Evolutionary conservation across 2,888 invertebrate genomes (phyloP).

Genomic region (Orchesellides sinensis): DNA sequence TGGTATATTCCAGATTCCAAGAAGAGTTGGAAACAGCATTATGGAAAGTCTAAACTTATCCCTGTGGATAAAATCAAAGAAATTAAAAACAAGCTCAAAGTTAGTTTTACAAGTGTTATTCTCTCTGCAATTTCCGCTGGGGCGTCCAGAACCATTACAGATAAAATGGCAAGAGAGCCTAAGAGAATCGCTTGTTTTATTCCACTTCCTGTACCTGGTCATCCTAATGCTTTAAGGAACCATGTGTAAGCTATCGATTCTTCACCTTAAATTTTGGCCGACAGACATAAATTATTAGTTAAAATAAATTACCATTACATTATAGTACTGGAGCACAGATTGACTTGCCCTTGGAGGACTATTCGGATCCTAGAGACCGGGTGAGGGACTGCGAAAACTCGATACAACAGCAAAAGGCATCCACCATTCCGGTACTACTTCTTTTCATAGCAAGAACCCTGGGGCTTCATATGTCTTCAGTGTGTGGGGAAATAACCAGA

Average conservation of each 20-base stretch:
- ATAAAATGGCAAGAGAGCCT: not conserved
- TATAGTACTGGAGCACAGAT: conserved; percentile 48
- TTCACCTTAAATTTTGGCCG: no score
- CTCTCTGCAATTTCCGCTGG: conserved; percentile 24
- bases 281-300: no score
- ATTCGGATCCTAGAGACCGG: conserved; percentile 6
- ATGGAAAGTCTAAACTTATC: conserved; percentile 13
- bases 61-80: conserved; percentile 44
- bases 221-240: conserved; percentile 35
- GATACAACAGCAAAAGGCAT: conserved; percentile 21
- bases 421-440: conserved; percentile 31
- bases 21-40: conserved; percentile 41
- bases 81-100: conserved; percentile 24
- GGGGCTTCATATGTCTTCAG: conserved; percentile 17
- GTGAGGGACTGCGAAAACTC: conserved; percentile 32
- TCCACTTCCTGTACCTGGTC: conserved; percentile 40
- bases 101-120: conserved; percentile 44
- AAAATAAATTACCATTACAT: no score
- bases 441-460: conserved; percentile 23
- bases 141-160: not conserved
- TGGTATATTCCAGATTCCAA: conserved; percentile 17
- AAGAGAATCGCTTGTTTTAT: conserved; percentile 13
- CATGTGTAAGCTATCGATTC: conserved; percentile 40
- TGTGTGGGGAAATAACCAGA: conserved; percentile 5
- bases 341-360: conserved; percentile 19